A percentile compares a stretch with the other conserved stretches of the same genome.
Evolutionary conservation across 2,797 vertebrate genomes (phyloP).

Genomic region (Peromyscus attwateri): DNA sequence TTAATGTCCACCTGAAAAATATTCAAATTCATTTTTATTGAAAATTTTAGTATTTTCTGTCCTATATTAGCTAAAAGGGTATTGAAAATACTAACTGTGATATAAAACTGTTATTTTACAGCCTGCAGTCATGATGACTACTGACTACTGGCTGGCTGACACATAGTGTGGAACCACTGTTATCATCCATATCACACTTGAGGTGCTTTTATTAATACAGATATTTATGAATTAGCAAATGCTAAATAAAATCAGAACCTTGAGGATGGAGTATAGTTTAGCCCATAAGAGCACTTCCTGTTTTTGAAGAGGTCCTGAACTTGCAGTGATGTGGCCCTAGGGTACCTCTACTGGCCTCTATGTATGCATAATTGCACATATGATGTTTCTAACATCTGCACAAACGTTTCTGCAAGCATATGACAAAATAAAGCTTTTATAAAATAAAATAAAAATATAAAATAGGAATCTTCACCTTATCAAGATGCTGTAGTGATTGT

Average conservation of each 20-base stretch:
- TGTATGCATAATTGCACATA: neutral
- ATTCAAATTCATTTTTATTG: neutral
- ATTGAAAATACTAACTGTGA: neutral
- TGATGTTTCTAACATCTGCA: too few species aligned
- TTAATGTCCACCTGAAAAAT: neutral
- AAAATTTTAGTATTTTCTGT: neutral
- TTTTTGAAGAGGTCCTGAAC: neutral
- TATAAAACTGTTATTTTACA: neutral
- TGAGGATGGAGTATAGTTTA: neutral
- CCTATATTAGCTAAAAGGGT: neutral
- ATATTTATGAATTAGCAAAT: neutral
- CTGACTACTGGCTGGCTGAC: neutral
- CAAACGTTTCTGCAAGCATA: too few species aligned
- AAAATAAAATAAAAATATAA: neutral
- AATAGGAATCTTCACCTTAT: neutral
- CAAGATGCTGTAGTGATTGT: neutral
- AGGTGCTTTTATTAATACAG: neutral
- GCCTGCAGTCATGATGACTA: neutral
- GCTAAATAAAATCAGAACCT: neutral
- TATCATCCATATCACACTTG: neutral
- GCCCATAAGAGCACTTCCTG: neutral
- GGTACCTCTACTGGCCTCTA: neutral
- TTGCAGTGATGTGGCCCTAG: neutral
- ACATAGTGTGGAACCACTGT: accelerated
- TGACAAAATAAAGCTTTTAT: neutral